A percentile compares a stretch with the other conserved stretches of the same genome.
phyloP scores from a whole-genome alignment of 2,888 invertebrate genomes.

The Lochmaea capreae region DNA sequence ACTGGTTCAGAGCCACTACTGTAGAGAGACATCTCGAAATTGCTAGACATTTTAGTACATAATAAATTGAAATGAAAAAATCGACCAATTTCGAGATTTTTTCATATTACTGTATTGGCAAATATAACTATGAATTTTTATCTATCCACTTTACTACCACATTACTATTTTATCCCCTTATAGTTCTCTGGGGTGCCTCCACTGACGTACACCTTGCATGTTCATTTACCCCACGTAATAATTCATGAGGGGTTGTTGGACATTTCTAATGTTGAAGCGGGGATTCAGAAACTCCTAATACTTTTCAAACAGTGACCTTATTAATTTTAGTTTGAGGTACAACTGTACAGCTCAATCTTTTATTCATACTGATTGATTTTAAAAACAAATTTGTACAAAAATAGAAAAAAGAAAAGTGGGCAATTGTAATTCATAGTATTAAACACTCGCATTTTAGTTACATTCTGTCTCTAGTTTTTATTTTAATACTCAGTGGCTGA shows the following conservation, averaged over 20 bases:
- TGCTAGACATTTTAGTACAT: no score
- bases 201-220: slow-evolving; percentile 37
- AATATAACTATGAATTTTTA: no score
- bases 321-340: background rate
- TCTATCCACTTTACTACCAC: background rate
- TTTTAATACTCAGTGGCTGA: no score
- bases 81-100: no score
- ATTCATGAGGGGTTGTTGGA: slow-evolving; percentile 38
- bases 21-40: no score
- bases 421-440: no score
- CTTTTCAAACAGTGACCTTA: slow-evolving; percentile 29
- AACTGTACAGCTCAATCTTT: background rate
- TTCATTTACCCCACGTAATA: slow-evolving; percentile 30
- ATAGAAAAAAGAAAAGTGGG: background rate
- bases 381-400: background rate
- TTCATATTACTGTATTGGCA: no score
- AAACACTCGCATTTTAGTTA: no score
- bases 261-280: slow-evolving; percentile 21
- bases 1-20: no score
- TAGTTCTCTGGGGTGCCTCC: background rate
- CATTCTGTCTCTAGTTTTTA: no score
- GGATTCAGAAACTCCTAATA: slow-evolving; percentile 28
- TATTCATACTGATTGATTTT: slow-evolving; percentile 5
- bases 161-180: slow-evolving; percentile 13
- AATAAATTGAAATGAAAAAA: no score